Evolutionary conservation across 2,113 vertebrate genomes (phyloP).

Genomic region (Dolichotis patagonum): DNA sequence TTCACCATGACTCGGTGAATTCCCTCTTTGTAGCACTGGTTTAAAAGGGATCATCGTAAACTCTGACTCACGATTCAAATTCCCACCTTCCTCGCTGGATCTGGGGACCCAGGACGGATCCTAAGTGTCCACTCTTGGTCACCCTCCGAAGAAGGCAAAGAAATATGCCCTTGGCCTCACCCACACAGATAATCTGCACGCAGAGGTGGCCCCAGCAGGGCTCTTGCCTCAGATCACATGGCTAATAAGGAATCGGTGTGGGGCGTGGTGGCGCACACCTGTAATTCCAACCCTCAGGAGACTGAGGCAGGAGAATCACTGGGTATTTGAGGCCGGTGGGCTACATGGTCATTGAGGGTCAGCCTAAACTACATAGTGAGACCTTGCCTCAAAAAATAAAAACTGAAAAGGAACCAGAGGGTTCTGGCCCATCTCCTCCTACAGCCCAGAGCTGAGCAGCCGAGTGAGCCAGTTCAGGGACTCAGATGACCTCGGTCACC

Average conservation of each 20-base stretch:
- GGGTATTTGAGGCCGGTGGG: background rate
- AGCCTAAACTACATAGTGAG: background rate
- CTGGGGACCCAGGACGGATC: background rate
- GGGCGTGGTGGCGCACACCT: background rate
- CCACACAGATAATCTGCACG: rapidly evolving
- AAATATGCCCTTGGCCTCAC: background rate
- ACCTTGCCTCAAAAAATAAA: background rate
- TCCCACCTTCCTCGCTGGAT: background rate
- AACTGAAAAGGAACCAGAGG: background rate
- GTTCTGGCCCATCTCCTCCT: rapidly evolving
- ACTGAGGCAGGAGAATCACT: background rate
- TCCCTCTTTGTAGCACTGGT: background rate
- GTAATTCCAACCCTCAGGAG: background rate
- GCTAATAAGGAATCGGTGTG: background rate
- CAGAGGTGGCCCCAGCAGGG: background rate
- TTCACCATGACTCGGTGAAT: background rate
- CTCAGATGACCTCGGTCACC: background rate
- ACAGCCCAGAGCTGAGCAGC: rapidly evolving
- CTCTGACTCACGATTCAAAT: background rate
- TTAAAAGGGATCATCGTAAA: background rate
- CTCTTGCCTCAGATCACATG: rapidly evolving
- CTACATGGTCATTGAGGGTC: background rate
- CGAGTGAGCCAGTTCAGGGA: background rate
- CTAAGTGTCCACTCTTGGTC: rapidly evolving
- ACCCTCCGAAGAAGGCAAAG: background rate